Evolutionary conservation across 1,140 invertebrate genomes (phyloP).

Genomic region (Scaptomyza hsui): DNA sequence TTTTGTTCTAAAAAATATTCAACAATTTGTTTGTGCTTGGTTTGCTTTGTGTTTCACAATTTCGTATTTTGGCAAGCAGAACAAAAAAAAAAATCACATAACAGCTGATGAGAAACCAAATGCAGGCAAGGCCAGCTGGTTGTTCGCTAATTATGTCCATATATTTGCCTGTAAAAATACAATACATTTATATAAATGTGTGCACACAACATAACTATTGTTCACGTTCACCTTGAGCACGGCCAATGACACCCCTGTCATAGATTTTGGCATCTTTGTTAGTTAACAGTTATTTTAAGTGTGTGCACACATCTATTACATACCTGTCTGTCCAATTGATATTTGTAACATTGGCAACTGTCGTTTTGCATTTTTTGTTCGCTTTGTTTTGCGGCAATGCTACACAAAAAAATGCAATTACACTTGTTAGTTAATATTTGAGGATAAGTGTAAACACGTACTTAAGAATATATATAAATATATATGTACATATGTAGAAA

Average conservation of each 20-base stretch:
- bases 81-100: constrained; percentile 57
- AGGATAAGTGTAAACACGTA: constrained; percentile 15
- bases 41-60: constrained; percentile 26
- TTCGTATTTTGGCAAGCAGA: constrained; percentile 60
- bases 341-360: constrained; percentile 2
- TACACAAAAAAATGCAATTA: constrained; percentile 40
- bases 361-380: constrained; percentile 8
- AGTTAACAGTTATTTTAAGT: constrained; percentile 7
- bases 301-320: not conserved
- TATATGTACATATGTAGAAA: not conserved
- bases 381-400: constrained; percentile 4
- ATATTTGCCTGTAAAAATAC: constrained; percentile 22
- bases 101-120: constrained; percentile 66
- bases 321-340: not conserved
- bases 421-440: constrained; percentile 13
- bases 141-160: constrained; percentile 24
- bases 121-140: constrained; percentile 72
- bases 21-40: constrained; percentile 24
- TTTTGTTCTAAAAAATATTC: constrained; percentile 4
- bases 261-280: not conserved
- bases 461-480: not conserved
- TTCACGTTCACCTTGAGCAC: constrained; percentile 55
- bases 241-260: constrained; percentile 59
- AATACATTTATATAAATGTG: constrained; percentile 17
- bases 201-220: constrained; percentile 8